Conservation (phyloP, 2,113 vertebrate genomes). For the Neodontobutis hainanensis region DNA sequence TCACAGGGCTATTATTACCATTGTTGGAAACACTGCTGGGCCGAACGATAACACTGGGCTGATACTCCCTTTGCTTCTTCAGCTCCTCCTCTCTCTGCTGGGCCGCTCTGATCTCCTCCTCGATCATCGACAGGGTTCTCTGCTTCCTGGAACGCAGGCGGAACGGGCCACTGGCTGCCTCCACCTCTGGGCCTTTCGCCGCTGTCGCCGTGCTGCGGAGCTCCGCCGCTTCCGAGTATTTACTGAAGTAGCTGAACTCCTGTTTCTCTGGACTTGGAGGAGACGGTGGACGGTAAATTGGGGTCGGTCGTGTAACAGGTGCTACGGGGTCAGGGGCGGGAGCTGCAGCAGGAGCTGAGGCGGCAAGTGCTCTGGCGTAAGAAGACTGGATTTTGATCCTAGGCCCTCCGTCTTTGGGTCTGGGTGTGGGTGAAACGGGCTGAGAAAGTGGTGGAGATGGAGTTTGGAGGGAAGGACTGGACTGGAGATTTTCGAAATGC, state of each 20-base stretch:
- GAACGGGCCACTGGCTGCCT: constrained; percentile 87
- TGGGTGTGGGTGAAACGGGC: constrained; percentile 73
- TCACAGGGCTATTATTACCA: constrained; percentile 22
- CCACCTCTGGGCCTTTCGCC: constrained; percentile 83
- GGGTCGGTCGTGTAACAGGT: constrained; percentile 67
- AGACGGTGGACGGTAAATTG: constrained; percentile 76
- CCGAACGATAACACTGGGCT: constrained; percentile 8
- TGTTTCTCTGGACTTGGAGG: constrained; percentile 80
- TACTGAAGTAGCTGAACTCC: constrained; percentile 95
- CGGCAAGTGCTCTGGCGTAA: constrained; percentile 67
- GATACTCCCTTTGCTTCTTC: constrained; percentile 85
- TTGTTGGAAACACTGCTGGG: constrained; percentile 61
- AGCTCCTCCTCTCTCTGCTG: constrained; percentile 97
- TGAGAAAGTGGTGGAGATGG: constrained; percentile 56
- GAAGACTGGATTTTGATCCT: constrained; percentile 76
- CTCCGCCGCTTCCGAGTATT: constrained; percentile 94
- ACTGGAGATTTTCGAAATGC: constrained; percentile 26
- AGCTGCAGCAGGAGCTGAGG: constrained; percentile 44
- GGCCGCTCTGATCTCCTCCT: constrained; percentile 97
- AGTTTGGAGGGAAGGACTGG: constrained; percentile 45
- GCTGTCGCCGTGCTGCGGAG: constrained; percentile 90
- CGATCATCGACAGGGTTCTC: constrained; percentile 96
- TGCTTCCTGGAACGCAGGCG: constrained; percentile 95
- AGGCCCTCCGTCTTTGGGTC: constrained; percentile 78
- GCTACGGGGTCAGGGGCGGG: constrained; percentile 61